Base-by-base conservation (phyloP, 2,113 vertebrate genomes). In the Naja naja region DNA sequence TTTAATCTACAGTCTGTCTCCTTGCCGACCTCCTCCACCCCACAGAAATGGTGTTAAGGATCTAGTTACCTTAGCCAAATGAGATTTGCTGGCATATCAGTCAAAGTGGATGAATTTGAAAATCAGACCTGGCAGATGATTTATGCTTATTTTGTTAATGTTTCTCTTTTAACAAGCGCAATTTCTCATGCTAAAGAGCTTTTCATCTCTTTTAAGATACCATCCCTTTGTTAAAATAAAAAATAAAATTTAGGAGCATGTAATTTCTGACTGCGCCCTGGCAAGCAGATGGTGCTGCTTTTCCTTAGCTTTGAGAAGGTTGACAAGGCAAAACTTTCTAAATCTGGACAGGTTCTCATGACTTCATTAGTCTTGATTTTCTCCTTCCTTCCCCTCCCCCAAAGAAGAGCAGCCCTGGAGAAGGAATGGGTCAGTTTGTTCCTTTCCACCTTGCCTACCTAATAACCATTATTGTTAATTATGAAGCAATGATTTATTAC, bases 71-170 rank as follows among this genome's bases (percentile, higher is more conserved):
- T 7, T 45, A 7, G 89, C 89, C 5, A 88, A 94, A 94, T 20
- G 95, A 95, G 95, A 39, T 23, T 87, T 92, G 12, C 94, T 69
- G 54, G 93, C 49, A 23, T 87, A 43, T 56, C 87, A 54, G 91
- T 45, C 1, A 1, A 89, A 94, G 96, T 0, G 0, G 45, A 93
- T 87, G 89, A 56, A 16, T n/a, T 53, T 0, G 0, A 94, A 95
- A 92, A 96, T 56, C 58, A 3, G 93, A 91, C 91, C 95, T 96
- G 96, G 95, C 96, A 96, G 93, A 93, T 90, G 5, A 96, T 96
- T 97, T 96, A 94, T 94, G 96, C 91, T 94, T 95, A 95, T 96
- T 97, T 96, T 95, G 95, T 97, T 96, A 94, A 95, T 94, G 95
- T 95, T 96, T 96, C 93, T 95, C 93, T 94, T 92, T 89, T 93